These are phyloP conservation scores for human (Homo sapiens) DNA, from an alignment of 2,113 vertebrate species.

Conservation along the genomic window GRCh38 chr1:176085501-176086000, in stretches of 20 bases:
- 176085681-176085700: not conserved
- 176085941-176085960: conserved; percentile 20
- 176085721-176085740: conserved; percentile 23
- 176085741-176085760: not conserved
- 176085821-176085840: conserved; percentile 98
- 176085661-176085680: not conserved
- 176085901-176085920: conserved; percentile 51
- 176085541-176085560: not conserved
- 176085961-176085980: not conserved
- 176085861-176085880: conserved; percentile 98
- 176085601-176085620: not conserved
- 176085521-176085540: not conserved
- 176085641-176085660: not conserved
- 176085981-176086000: conserved; percentile 1
- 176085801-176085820: conserved; percentile 99
- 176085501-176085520: conserved; percentile 12
- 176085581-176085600: not conserved
- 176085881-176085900: conserved; percentile 92
- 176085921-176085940: not conserved
- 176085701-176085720: not conserved
- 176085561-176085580: not conserved
- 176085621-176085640: not conserved
- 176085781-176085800: conserved; percentile 98
- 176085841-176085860: conserved; percentile 95
- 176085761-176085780: conserved; percentile 86